phyloP scores from a whole-genome alignment of 2,113 vertebrate species.

The Athene noctua region DNA sequence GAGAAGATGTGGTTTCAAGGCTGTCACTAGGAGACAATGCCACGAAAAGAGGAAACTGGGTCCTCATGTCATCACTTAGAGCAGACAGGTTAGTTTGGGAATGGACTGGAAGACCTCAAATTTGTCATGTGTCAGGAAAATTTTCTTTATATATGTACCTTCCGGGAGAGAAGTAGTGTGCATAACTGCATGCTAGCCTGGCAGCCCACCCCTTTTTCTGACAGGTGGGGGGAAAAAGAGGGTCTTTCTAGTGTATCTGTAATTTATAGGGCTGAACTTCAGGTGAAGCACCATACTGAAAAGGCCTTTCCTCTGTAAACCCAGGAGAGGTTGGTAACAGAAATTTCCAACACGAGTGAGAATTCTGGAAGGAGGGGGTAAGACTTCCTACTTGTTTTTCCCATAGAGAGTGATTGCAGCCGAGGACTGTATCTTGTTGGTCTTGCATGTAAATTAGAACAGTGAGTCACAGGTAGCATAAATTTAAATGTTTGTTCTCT shows the following conservation, averaged over 20 bases:
- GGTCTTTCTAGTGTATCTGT: neutral
- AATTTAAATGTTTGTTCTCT: neutral
- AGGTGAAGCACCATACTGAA: neutral
- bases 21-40: neutral
- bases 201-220: neutral
- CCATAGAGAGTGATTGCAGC: neutral
- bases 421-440: neutral
- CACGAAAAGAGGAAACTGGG: neutral
- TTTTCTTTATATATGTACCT: neutral
- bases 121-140: neutral
- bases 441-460: neutral
- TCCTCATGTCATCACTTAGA: neutral
- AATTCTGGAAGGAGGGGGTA: neutral
- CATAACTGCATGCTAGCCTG: neutral
- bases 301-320: neutral
- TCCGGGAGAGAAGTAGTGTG: neutral
- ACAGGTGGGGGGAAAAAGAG: accelerated
- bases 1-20: neutral
- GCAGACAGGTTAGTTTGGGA: neutral
- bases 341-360: neutral
- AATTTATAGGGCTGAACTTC: neutral
- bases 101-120: neutral
- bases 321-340: neutral
- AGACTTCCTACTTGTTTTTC: neutral
- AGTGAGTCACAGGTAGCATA: accelerated